Base-by-base conservation (phyloP, 2,113 vertebrate genomes). In the Etheostoma spectabile region DNA sequence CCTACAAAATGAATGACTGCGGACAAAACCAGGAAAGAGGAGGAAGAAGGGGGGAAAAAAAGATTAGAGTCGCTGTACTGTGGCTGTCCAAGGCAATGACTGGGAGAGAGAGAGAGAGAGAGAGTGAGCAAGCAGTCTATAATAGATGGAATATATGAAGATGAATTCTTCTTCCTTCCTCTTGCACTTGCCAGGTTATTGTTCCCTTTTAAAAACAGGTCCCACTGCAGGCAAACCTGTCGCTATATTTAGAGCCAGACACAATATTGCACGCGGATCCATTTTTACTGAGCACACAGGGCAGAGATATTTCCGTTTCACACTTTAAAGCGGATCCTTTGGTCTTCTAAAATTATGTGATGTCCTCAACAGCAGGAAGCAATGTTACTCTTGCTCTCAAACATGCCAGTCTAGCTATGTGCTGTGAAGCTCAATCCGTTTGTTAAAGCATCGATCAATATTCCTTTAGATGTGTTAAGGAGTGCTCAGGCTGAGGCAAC, bases 391-490 rank as follows among this genome's bases (percentile, higher is more conserved):
- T 52, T 74, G 82, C 63, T 80, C 69, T 71, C 70, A 70, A 70
- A 77, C 71, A 79, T 90, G 82, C 57, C 88, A 79, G 67, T 82
- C 73, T 74, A 30, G 74, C 75, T 67, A 30, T 80, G 80, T 52
- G 79, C 86, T 80, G 74, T 84, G 83, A 88, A 86, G 82, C 81
- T 70, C 76, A 77, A 79, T 88, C 82, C 48, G 46, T 82, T 73
- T 65, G 88, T 88, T 85, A 88, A 85, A 92, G 77, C 87, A 30
- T 53, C 52, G 33, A 91, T 91, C 89, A 80, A 94, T 92, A 92
- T 82, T 88, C 87, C 66, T 87, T 90, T 79, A 87, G 91, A 93
- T 87, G 83, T 87, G 88, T 87, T 85, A 85, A 87, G 86, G 79
- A 79, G 72, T 63, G 73, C 77, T 79, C 79, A 46, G 68, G 78